phyloP scores from a whole-genome alignment of 2,113 vertebrate genomes.

The Girardinichthys multiradiatus region DNA sequence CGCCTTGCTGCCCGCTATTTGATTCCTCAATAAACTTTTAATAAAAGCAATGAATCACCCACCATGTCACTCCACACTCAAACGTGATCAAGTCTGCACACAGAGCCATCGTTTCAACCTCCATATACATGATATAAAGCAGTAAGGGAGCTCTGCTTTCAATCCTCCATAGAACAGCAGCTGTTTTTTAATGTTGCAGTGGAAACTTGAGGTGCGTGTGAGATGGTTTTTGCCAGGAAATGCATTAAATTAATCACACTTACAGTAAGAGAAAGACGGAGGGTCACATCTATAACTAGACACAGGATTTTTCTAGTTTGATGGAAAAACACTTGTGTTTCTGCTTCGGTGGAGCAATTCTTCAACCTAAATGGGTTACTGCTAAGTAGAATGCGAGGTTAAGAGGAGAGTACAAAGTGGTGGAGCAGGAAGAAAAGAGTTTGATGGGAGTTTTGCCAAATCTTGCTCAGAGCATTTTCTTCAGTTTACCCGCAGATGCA shows the following conservation, averaged over 20 bases:
- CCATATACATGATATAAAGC: conserved; percentile 43
- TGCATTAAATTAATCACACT: conserved; percentile 69
- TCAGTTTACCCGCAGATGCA: conserved; percentile 66
- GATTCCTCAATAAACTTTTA: conserved; percentile 56
- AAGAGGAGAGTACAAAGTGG: conserved; percentile 36
- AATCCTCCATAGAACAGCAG: conserved; percentile 46
- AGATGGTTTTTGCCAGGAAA: conserved; percentile 38
- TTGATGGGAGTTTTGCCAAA: conserved; percentile 59
- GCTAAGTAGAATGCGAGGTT: conserved; percentile 44
- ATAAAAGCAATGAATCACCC: conserved; percentile 59
- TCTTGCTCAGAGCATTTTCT: conserved; percentile 48
- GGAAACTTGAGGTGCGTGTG: conserved; percentile 36
- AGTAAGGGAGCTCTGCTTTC: conserved; percentile 55
- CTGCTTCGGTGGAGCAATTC: conserved; percentile 65
- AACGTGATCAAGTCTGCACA: conserved; percentile 39
- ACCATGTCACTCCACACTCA: conserved; percentile 47
- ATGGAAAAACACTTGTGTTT: conserved; percentile 58
- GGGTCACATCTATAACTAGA: conserved; percentile 51
- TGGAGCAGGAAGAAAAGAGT: conserved; percentile 19
- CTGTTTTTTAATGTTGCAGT: conserved; percentile 58
- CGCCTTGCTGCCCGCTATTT: conserved; percentile 40
- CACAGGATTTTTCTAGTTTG: conserved; percentile 33
- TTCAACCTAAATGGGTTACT: conserved; percentile 51
- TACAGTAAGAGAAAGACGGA: conserved; percentile 24
- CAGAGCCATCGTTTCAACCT: conserved; percentile 38